phyloP scores from a whole-genome alignment of 2,797 vertebrate genomes.

The Dryobates pubescens region DNA sequence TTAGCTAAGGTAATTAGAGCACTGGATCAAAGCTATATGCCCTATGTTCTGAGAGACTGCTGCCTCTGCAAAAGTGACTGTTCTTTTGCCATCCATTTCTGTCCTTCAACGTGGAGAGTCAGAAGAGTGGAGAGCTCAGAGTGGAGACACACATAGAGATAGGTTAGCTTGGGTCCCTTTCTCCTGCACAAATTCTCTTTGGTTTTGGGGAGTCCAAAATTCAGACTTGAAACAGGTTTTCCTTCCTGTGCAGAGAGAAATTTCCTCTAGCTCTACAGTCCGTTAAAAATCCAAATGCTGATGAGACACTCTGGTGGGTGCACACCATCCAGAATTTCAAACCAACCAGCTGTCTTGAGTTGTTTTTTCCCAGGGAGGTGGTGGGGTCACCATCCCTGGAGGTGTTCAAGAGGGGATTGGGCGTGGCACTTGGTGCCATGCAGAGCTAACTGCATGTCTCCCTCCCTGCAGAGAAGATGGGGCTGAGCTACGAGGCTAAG shows the following conservation, averaged over 20 bases:
- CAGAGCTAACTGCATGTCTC: accelerated
- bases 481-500: background rate
- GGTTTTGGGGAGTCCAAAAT: background rate
- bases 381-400: too few species aligned
- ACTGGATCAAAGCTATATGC: background rate
- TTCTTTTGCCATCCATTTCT: background rate
- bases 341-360: background rate
- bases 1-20: background rate
- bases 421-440: too few species aligned
- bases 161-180: background rate
- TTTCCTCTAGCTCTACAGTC: background rate
- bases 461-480: background rate
- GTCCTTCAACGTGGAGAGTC: background rate
- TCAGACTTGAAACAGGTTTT: background rate
- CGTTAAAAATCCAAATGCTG: background rate
- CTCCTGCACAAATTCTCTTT: background rate
- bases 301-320: background rate
- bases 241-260: background rate
- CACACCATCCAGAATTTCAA: background rate
- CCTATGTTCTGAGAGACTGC: background rate
- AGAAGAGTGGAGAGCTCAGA: background rate
- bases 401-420: too few species aligned
- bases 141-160: background rate
- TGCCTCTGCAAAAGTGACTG: background rate
- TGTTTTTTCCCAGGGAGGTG: background rate